Evolutionary conservation across 1,140 invertebrate genomes (phyloP).

Genomic region (Nixonia krombeini): DNA sequence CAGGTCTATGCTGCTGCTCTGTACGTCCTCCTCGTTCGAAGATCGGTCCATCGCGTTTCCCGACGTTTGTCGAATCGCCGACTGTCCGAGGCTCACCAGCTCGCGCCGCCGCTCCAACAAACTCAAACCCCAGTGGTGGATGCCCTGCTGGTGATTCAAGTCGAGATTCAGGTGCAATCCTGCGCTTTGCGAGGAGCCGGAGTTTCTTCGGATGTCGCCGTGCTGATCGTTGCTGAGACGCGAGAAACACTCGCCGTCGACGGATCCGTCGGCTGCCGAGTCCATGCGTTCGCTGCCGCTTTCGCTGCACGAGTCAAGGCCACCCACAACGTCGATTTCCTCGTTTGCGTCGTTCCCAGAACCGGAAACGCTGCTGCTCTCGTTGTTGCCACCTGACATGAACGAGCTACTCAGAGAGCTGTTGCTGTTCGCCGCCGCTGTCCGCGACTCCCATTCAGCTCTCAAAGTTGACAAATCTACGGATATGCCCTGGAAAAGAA

Average conservation of each 20-base stretch:
- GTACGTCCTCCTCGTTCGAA: constrained; percentile 69
- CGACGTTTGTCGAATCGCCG: constrained; percentile 54
- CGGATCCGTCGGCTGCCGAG: constrained; percentile 75
- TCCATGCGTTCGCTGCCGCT: constrained; percentile 76
- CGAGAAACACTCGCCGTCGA: constrained; percentile 70
- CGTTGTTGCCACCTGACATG: constrained; percentile 70
- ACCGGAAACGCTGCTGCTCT: constrained; percentile 76
- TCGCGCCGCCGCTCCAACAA: constrained; percentile 65
- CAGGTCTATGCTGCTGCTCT: constrained; percentile 68
- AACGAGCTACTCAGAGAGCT: constrained; percentile 55
- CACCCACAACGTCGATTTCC: constrained; percentile 84
- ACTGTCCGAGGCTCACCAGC: constrained; percentile 55
- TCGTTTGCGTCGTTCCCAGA: constrained; percentile 81
- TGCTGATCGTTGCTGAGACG: constrained; percentile 36
- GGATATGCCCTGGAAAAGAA: constrained; percentile 77
- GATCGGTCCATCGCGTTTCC: constrained; percentile 50
- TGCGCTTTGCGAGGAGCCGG: constrained; percentile 25
- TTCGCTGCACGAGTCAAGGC: constrained; percentile 73
- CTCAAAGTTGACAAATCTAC: constrained; percentile 87
- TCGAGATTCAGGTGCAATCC: constrained; percentile 54
- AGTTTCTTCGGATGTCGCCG: constrained; percentile 33
- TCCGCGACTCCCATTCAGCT: constrained; percentile 84
- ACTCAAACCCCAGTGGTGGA: constrained; percentile 67
- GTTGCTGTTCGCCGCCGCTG: constrained; percentile 59
- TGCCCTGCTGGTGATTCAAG: constrained; percentile 66